phyloP scores from a whole-genome alignment of 2,888 invertebrate species.

The Iphiclides podalirius region DNA sequence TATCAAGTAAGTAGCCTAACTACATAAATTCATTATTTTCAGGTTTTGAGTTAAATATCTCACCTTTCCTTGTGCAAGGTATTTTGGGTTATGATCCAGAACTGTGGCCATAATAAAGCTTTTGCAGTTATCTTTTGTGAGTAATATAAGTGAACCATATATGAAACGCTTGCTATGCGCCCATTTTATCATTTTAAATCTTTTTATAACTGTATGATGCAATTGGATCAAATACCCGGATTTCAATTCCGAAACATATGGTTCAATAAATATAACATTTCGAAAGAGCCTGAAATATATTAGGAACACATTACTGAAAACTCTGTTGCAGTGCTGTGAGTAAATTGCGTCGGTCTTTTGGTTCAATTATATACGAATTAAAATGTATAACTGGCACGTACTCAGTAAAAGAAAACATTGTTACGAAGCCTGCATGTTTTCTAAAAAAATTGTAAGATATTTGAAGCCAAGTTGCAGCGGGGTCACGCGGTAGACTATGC shows the following conservation, averaged over 20 bases:
- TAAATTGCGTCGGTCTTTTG: too few species aligned
- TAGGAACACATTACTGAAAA: not conserved
- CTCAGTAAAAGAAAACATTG: conserved; percentile 5
- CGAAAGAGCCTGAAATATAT: conserved; percentile 55
- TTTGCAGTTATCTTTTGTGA: conserved; percentile 84
- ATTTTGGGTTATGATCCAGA: conserved; percentile 69
- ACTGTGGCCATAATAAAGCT: conserved; percentile 84
- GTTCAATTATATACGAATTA: too few species aligned
- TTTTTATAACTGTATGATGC: conserved; percentile 41
- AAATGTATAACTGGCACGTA: too few species aligned
- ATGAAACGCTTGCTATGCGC: conserved; percentile 79
- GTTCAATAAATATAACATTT: conserved; percentile 59
- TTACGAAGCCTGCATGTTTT: not conserved
- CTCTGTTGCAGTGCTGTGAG: too few species aligned
- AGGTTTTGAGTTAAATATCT: too few species aligned
- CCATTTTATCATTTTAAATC: conserved; percentile 58
- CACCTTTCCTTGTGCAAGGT: conserved; percentile 54
- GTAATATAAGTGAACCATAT: conserved; percentile 85
- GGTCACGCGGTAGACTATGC: too few species aligned
- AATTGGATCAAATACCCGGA: conserved; percentile 57
- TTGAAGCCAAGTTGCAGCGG: too few species aligned
- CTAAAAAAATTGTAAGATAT: too few species aligned
- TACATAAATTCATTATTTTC: too few species aligned
- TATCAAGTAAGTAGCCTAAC: too few species aligned
- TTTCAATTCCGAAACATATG: conserved; percentile 50